Evolutionary conservation across 1,140 invertebrate genomes (phyloP).

Genomic region (Heliothis virescens): DNA sequence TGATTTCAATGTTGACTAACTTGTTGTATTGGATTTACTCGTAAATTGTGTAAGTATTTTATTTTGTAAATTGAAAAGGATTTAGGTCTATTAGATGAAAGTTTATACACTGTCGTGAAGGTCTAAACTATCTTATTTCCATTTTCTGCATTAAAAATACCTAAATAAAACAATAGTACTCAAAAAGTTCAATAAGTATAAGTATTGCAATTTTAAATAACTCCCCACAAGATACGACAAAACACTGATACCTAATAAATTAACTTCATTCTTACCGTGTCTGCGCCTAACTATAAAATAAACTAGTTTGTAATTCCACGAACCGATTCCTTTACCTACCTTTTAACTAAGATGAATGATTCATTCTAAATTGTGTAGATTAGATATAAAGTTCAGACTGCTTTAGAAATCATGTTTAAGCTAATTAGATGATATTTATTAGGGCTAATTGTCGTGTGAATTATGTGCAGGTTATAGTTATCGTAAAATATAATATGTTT

Average conservation of each 20-base stretch:
- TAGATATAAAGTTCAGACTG: neutral
- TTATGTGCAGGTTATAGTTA: neutral
- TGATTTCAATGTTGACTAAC: too few species aligned
- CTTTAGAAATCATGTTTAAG: neutral
- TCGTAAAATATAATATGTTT: too few species aligned
- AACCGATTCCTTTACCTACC: neutral
- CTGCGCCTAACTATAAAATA: neutral
- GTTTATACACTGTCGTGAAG: too few species aligned
- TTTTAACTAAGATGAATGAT: slow-evolving; percentile 37
- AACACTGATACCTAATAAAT: slow-evolving; percentile 21
- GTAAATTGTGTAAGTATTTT: too few species aligned
- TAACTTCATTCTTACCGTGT: slow-evolving; percentile 13
- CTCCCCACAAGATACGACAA: neutral
- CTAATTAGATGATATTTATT: slow-evolving; percentile 28
- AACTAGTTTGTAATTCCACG: slow-evolving; percentile 4
- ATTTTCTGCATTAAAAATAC: neutral
- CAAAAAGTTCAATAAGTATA: neutral
- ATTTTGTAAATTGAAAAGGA: too few species aligned
- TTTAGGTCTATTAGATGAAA: too few species aligned
- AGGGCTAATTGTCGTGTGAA: neutral
- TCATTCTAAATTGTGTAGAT: slow-evolving; percentile 32
- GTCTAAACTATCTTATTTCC: too few species aligned
- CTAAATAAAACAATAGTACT: neutral
- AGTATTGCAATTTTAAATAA: neutral
- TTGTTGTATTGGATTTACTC: too few species aligned